Evolutionary conservation across 2,797 vertebrate species (phyloP), one percentile per base, ranked within the genome.

Genomic region (Perodicticus potto): DNA sequence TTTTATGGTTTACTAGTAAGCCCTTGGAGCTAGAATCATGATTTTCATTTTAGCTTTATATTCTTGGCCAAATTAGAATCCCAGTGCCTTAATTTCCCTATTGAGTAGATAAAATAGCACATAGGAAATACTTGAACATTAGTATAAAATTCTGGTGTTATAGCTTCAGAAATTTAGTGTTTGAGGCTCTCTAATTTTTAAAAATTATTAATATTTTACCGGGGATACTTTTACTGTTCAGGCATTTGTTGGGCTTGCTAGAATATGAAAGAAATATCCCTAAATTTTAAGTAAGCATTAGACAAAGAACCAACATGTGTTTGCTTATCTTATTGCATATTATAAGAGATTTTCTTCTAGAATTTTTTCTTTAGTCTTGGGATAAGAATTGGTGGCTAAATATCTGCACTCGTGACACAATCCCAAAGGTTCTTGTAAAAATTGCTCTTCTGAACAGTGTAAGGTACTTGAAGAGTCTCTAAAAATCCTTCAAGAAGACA

Each of bases 41-140:
- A 63, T 90, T 95, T 73, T 90, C 45, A 57, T 87, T 86, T 91
- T 91, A 78, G 83, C 59, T 92, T 82, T 34, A 61, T 95, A 57
- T 81, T 91, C 49, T 92, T 87, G 11, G 85, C 63, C 63, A 76
- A 74, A 72, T 82, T 92, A 34, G 61, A 72, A 53, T 91, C 73
- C 59, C 40, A 37, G 37, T 59, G 8, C 63, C 49, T 81, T 73
- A 45, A 82, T 88, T 91, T 72, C 65, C 37, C 63, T 70, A 40
- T 2, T 87, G 63, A 65, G 16, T 80, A 67, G 77, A 49, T 85
- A 63, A 82, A 93, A 55, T 88, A 69, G 37, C 14, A 80, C 14
- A 70, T 78, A 76, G 87, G 63, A 96, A 90, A 92, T 70, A 78
- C 1, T 59, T 72, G 82, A 74, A 22, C 27, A 86, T 81, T 61